phyloP scores from a whole-genome alignment of 2,113 vertebrate species.

The Cavia porcellus region DNA sequence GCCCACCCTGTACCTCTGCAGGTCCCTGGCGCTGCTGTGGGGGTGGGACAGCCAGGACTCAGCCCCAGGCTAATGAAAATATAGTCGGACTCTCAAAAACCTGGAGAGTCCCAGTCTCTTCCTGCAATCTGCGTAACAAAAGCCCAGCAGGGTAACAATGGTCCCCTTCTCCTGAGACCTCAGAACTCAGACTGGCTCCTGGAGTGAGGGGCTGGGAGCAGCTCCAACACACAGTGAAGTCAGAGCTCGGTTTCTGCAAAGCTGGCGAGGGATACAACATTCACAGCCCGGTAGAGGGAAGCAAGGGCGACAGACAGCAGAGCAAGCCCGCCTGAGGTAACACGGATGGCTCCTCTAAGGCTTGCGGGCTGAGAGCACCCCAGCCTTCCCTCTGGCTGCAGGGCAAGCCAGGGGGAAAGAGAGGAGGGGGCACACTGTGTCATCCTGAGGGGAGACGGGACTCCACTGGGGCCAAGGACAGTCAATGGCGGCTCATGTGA shows the following conservation, averaged over 20 bases:
- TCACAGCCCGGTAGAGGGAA: background rate
- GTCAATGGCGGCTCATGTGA: too few species aligned
- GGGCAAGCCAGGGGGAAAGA: constrained; percentile 19
- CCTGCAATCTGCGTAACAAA: constrained; percentile 89
- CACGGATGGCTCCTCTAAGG: constrained; percentile 42
- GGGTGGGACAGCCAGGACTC: constrained; percentile 59
- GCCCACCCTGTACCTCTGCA: background rate
- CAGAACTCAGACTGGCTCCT: constrained; percentile 80
- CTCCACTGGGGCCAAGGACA: too few species aligned
- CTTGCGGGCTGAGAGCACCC: constrained; percentile 65
- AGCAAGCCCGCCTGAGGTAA: too few species aligned
- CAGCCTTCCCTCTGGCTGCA: background rate
- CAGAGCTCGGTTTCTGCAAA: background rate
- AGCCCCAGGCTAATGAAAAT: constrained; percentile 73
- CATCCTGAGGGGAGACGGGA: background rate
- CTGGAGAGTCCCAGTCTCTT: constrained; percentile 84
- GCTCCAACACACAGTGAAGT: background rate
- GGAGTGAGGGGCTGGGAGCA: background rate
- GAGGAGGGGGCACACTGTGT: constrained; percentile 65
- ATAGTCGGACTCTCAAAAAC: constrained; percentile 82
- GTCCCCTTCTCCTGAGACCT: constrained; percentile 86
- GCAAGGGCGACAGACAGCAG: background rate
- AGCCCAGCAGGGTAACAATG: constrained; percentile 81
- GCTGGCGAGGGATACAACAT: background rate
- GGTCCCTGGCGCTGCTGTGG: background rate